These are phyloP conservation scores for Poecile atricapillus DNA, from an alignment of 2,113 vertebrate genomes.

Conservation along the genomic window DNA sequence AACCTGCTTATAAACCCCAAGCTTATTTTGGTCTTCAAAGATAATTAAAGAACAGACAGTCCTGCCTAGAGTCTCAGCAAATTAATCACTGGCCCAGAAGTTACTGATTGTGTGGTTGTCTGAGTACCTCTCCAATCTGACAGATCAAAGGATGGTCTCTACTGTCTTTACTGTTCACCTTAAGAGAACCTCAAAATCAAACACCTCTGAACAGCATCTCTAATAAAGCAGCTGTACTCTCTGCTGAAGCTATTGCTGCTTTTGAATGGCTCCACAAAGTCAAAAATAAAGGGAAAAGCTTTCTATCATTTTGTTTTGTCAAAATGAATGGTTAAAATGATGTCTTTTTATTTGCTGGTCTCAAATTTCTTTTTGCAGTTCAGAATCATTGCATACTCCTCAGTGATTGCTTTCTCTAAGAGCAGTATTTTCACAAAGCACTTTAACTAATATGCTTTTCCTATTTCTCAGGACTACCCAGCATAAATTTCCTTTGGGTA, in stretches of 20 bases:
- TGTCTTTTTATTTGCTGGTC: not conserved
- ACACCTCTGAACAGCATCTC: not conserved
- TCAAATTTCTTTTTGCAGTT: not conserved
- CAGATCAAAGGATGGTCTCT: not conserved
- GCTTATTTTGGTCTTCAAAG: not conserved
- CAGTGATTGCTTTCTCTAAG: not conserved
- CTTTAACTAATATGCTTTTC: not conserved
- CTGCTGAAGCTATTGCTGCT: not conserved
- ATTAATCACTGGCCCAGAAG: not conserved
- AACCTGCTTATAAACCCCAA: not conserved
- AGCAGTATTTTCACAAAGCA: not conserved
- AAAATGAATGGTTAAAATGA: not conserved
- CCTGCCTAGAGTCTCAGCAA: not conserved
- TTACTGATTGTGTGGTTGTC: not conserved
- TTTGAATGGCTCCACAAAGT: not conserved
- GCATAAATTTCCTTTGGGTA: not conserved
- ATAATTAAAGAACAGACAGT: not conserved
- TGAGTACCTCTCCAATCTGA: not conserved
- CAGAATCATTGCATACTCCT: not conserved
- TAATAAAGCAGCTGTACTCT: not conserved
- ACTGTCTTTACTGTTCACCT: not conserved
- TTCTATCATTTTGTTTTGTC: not conserved
- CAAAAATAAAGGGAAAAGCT: not conserved
- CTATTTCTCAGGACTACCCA: not conserved
- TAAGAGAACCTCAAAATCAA: not conserved